Base-by-base conservation (phyloP, 2,113 vertebrate species). In the Osmerus eperlanus region DNA sequence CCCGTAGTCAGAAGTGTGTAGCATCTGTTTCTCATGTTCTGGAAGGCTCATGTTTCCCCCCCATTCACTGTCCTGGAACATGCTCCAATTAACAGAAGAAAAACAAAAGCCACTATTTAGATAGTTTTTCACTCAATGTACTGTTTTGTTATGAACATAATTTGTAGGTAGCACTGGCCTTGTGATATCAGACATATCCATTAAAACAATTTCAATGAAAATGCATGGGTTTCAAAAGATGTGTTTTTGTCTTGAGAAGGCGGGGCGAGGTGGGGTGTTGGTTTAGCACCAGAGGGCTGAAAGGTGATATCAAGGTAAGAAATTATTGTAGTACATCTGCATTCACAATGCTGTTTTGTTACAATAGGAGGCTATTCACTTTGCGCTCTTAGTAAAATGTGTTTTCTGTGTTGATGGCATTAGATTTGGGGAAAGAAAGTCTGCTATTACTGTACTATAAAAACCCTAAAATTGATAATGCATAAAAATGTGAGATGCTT, bases 351-450 rank as follows among this genome's bases (percentile, higher is more conserved):
- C 70, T 65, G 56, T 65, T 68, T 91, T 92, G 91, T 93, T 94
- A 91, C 91, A 93, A 90, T 90, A 83, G 41, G 68, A 84, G 88
- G 86, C 92, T 94, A 94, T 93, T 92, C 90, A 89, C 88, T 91
- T 88, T 91, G 91, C 91, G 90, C 91, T 47, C 41, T 47, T 93
- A 90, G 86, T 86, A 91, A 92, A 93, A 89, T 82, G 90, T 92
- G 91, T 88, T 92, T 89, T 85, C 3, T 28, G 3, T 29, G 1
- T 16, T 91, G 93, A 91, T 94, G 91, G 81, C 91, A 89, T 93
- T 93, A 93, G 25, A 29, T 15, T 63, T 18, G 32, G 32, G 32
- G 32, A 7, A 7, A 36, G 4, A 36, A 36, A 36, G 32, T 36
- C 7, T 6, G 32, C 32, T 36, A 36, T 36, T 36, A 36, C 32